phyloP scores from a whole-genome alignment of 2,113 vertebrate species.

The Strix aluco region DNA sequence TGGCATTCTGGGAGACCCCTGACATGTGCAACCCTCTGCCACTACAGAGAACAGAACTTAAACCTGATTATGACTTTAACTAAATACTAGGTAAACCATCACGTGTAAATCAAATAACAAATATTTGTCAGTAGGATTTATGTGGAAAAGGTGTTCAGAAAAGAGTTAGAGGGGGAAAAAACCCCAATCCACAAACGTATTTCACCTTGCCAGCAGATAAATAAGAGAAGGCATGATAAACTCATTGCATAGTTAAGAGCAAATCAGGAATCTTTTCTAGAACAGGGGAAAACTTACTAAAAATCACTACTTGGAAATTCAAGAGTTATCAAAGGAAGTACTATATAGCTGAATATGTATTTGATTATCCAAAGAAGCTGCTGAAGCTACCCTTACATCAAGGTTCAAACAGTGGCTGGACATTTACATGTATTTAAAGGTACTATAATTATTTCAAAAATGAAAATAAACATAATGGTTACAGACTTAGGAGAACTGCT shows the following conservation, averaged over 20 bases:
- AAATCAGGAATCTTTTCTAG: background rate
- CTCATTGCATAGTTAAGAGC: background rate
- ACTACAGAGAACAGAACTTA: background rate
- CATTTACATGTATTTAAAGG: background rate
- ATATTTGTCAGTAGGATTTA: background rate
- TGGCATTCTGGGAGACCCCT: background rate
- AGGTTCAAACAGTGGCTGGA: background rate
- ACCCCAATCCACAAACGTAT: background rate
- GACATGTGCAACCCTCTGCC: background rate
- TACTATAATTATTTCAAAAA: background rate
- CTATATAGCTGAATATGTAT: background rate
- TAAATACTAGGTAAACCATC: background rate
- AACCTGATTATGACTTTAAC: background rate
- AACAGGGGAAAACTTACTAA: background rate
- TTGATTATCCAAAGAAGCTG: background rate
- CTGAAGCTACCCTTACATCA: background rate
- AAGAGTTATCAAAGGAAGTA: background rate
- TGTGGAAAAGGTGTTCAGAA: background rate
- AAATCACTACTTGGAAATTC: background rate
- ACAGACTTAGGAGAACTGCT: background rate
- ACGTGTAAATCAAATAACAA: background rate
- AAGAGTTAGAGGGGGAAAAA: background rate
- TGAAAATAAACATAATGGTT: background rate
- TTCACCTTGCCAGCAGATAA: background rate
- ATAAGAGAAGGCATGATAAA: background rate